These are phyloP conservation scores for Eulemur rufifrons DNA, from an alignment of 2,113 vertebrate genomes.

Conservation along the genomic window DNA sequence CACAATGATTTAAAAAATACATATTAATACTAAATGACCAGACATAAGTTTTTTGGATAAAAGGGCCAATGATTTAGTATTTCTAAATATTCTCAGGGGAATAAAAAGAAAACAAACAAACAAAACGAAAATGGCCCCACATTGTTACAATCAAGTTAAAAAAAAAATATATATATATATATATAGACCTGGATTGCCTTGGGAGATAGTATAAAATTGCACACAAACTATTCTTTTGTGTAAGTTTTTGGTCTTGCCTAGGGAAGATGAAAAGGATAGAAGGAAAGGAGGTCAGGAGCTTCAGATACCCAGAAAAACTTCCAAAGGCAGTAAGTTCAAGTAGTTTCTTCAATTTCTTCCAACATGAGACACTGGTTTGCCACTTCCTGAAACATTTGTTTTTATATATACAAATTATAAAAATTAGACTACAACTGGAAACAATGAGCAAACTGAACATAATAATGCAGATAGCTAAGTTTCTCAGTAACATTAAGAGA, in stretches of 20 bases:
- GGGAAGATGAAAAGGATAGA: not conserved
- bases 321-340: not conserved
- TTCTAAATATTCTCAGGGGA: conserved; percentile 15
- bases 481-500: not conserved
- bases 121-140: not conserved
- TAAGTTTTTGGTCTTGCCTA: not conserved
- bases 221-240: not conserved
- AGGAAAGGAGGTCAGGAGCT: not conserved
- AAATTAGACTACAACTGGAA: not conserved
- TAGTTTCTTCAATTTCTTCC: not conserved
- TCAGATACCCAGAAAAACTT: not conserved
- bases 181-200: no score
- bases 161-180: no score
- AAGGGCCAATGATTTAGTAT: not conserved
- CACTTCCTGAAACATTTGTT: not conserved
- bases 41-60: conserved; percentile 13
- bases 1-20: not conserved
- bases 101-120: not conserved
- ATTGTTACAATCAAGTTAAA: not conserved
- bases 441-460: not conserved
- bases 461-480: not conserved
- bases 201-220: not conserved
- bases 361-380: not conserved
- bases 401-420: not conserved
- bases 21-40: not conserved